Percentiles rank a stretch among this genome's conserved stretches.
phyloP scores from a whole-genome alignment of 2,113 vertebrate genomes.

The crab-eating macaque (Macaca fascicularis) region T2T-MFA8v1.1 NC_088379.1:29857001-29857500 shows the following conservation, averaged over 20 bases:
- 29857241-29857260: slow-evolving; percentile 60
- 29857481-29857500: slow-evolving; percentile 67
- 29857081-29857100: not conserved
- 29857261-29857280: slow-evolving; percentile 66
- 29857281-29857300: slow-evolving; percentile 73
- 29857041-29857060: slow-evolving; percentile 15
- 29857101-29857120: slow-evolving; percentile 36
- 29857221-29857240: slow-evolving; percentile 68
- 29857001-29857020: not conserved
- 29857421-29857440: slow-evolving; percentile 55
- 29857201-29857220: slow-evolving; percentile 72
- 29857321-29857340: slow-evolving; percentile 36
- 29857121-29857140: slow-evolving; percentile 58
- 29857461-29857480: slow-evolving; percentile 68
- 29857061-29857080: not conserved
- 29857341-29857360: slow-evolving; percentile 18
- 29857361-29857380: not conserved
- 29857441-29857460: slow-evolving; percentile 62
- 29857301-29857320: slow-evolving; percentile 54
- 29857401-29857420: slow-evolving; percentile 4
- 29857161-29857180: slow-evolving; percentile 45
- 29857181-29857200: slow-evolving; percentile 55
- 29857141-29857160: slow-evolving; percentile 54
- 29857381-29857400: not conserved
- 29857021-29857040: slow-evolving; percentile 21